A percentile compares a stretch with the other conserved stretches of the same genome.
These are phyloP conservation scores for Colinus virginianus DNA, from an alignment of 2,113 vertebrate species.

Conservation along the genomic window DNA sequence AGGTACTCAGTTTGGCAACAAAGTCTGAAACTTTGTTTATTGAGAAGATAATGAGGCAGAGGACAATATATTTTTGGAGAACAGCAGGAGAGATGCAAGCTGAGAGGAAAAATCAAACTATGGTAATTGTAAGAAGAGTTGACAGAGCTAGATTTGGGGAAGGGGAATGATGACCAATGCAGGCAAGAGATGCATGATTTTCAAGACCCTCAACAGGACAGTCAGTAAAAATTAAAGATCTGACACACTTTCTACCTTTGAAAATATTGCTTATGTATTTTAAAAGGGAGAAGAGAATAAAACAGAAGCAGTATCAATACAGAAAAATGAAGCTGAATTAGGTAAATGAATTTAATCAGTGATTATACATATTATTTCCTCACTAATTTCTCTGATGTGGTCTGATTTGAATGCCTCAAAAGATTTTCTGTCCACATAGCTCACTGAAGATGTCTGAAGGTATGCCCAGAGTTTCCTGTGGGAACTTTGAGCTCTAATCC, in stretches of 20 bases:
- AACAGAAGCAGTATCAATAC: not conserved
- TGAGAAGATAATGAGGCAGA: not conserved
- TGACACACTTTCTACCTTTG: not conserved
- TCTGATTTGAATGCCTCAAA: not conserved
- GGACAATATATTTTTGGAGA: not conserved
- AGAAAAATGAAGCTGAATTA: not conserved
- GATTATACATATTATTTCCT: not conserved
- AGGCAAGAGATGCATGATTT: not conserved
- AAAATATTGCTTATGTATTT: not conserved
- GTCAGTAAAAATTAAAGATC: not conserved
- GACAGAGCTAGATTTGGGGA: not conserved
- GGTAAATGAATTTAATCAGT: not conserved
- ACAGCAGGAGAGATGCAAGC: not conserved
- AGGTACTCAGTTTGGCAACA: not conserved
- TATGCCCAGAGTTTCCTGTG: not conserved
- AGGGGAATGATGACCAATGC: not conserved
- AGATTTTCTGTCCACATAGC: not conserved
- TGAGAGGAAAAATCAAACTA: not conserved
- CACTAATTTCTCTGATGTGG: not conserved
- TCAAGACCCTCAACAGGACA: not conserved
- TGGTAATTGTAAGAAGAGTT: not conserved
- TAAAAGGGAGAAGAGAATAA: not conserved
- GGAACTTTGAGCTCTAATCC: not conserved
- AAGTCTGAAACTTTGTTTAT: not conserved
- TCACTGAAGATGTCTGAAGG: not conserved